Evolutionary conservation across 2,797 vertebrate genomes (phyloP), one percentile per base, ranked within the genome.

Genomic region (Onychomys leucogaster): DNA sequence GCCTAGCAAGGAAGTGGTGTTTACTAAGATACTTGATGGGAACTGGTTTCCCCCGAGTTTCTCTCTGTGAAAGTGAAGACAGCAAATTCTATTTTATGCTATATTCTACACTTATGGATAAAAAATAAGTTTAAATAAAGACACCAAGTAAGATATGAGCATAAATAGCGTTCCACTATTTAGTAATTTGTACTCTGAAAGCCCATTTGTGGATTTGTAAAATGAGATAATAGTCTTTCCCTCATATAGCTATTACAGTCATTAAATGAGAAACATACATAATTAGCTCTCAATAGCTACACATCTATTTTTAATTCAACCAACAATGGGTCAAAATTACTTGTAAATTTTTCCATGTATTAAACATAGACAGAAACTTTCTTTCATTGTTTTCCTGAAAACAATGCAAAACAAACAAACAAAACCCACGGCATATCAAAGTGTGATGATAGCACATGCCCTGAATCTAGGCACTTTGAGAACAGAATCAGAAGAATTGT

Each of bases 1-100:
- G 89, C 80, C 76, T 90, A 83, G 88, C 89, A 80, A 81, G 55
- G 75, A 87, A 37, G 46, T 63, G 41, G n/a, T 78, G 61, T 73
- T 90, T 67, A 78, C 23, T 75, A 46, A 46, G 11, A 41, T 71
- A 41, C 25, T 65, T 83, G 49, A 49, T 86, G 57, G 11, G 12
- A 78, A 85, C 0, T 91, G 75, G 65, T 65, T 86, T 73, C 82
- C 3, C 59, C 12, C 32, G 61, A 75, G 34, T 81, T 67, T 90
- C 91, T 90, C 76, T 80, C 63, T 78, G 82, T 87, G 1, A 83
- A 63, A 43, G 27, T 61, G 32, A 43, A 5, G 27, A 32, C 43
- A 59, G 57, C 11, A 61, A 29, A 83, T 32, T 32, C 37, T 17
- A 37, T 41, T n/a, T 63, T 32, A 32, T 43, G 41, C 13, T 81